Conservation (phyloP, 2,888 invertebrate genomes). For the Erpobdella octoculata region DNA sequence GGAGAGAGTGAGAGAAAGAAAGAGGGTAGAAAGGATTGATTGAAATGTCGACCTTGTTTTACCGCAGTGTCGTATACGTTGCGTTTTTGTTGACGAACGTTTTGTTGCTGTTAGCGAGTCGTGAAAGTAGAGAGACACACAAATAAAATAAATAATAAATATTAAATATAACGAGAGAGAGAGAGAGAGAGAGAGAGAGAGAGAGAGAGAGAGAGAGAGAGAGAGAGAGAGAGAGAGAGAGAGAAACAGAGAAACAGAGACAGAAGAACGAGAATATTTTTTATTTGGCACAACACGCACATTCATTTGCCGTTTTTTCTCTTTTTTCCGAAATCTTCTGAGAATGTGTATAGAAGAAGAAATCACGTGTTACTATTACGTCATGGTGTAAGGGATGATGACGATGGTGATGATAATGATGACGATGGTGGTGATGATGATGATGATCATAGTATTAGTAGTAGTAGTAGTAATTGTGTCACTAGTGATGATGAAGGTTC, state of each 20-base stretch:
- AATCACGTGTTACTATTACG: no score
- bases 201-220: constrained; percentile 23
- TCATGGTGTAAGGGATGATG: no score
- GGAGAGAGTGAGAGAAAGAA: no score
- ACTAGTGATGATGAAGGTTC: no score
- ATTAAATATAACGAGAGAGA: constrained; percentile 9
- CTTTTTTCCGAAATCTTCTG: no score
- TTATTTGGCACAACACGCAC: no score
- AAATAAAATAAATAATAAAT: background rate
- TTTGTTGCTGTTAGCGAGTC: background rate
- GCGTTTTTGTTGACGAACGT: background rate
- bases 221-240: constrained; percentile 21
- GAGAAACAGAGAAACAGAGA: background rate
- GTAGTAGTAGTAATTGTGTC: no score
- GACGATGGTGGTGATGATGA: constrained; percentile 8
- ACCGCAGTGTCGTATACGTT: background rate
- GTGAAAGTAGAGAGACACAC: background rate
- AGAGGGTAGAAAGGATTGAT: no score
- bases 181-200: constrained; percentile 21
- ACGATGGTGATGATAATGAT: background rate
- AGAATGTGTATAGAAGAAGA: no score
- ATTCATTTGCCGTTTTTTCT: no score
- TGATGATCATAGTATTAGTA: no score
- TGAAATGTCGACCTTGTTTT: background rate
- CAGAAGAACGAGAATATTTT: background rate